Percentiles rank a stretch among this genome's conserved stretches.
Evolutionary conservation across 2,113 vertebrate genomes (phyloP).

Genomic region (Aegypius monachus): DNA sequence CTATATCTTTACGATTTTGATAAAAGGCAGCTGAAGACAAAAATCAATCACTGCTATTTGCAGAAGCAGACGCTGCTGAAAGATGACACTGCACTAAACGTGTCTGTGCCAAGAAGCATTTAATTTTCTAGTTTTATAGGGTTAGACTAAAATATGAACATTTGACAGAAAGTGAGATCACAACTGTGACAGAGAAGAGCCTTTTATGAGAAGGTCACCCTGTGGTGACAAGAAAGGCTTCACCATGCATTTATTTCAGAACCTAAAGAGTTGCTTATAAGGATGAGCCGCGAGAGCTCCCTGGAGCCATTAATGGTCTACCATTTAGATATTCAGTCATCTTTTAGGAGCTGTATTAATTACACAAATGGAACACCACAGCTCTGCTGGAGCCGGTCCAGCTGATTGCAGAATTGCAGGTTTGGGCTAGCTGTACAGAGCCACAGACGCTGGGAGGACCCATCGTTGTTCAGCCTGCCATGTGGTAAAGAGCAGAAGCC

Average conservation of each 20-base stretch:
- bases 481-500: neutral
- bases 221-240: neutral
- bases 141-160: conserved; percentile 31
- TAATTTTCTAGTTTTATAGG: conserved; percentile 2
- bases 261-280: neutral
- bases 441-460: accelerated
- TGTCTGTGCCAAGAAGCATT: conserved; percentile 11
- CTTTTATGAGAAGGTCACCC: conserved; percentile 45
- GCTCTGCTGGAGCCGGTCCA: conserved; percentile 31
- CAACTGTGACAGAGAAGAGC: neutral
- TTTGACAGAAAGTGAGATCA: conserved; percentile 34
- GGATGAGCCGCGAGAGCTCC: neutral
- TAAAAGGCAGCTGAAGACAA: conserved; percentile 14
- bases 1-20: neutral
- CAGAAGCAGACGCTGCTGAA: neutral
- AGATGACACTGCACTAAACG: neutral
- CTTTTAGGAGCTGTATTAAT: conserved; percentile 59
- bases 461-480: accelerated
- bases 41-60: conserved; percentile 34
- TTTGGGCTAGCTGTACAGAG: neutral
- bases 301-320: conserved; percentile 18
- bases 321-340: conserved; percentile 8
- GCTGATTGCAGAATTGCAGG: conserved; percentile 26
- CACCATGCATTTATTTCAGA: neutral
- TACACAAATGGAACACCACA: conserved; percentile 52